phyloP scores from a whole-genome alignment of 2,113 vertebrate genomes.

The Meriones unguiculatus region DNA sequence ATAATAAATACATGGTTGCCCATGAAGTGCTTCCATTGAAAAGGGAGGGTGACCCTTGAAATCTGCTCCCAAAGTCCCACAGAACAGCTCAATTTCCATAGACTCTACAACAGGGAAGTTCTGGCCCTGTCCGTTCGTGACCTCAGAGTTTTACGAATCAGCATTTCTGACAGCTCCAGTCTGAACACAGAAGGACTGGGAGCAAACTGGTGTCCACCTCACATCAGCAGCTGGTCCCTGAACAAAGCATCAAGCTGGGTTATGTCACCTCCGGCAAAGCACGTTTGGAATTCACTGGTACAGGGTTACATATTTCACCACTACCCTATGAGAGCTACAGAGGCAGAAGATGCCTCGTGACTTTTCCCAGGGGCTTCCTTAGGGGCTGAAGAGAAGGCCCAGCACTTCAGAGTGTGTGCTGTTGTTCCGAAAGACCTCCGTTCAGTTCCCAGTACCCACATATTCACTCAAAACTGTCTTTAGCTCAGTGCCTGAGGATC shows the following conservation, averaged over 20 bases:
- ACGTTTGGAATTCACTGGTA: conserved; percentile 41
- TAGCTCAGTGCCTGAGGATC: not conserved
- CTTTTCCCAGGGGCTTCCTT: not conserved
- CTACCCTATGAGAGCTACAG: not conserved
- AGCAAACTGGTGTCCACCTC: not conserved
- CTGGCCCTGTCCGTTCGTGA: not conserved
- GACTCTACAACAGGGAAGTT: not conserved
- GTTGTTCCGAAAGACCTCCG: not conserved
- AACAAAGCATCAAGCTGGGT: not conserved
- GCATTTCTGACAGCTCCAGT: not conserved
- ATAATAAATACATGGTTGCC: not conserved
- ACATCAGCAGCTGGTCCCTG: not conserved
- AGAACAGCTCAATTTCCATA: not conserved
- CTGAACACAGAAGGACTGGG: not conserved
- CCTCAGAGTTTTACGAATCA: not conserved
- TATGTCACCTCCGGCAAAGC: not conserved
- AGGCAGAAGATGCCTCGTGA: not conserved
- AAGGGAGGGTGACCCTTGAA: conserved; percentile 11
- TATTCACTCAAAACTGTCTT: not conserved
- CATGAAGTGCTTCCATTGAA: not conserved
- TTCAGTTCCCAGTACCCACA: not conserved
- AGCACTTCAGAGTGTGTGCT: not conserved
- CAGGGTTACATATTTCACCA: conserved; percentile 26
- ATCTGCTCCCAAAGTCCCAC: not conserved
- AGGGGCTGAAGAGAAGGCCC: not conserved